Evolutionary conservation across 1,140 invertebrate genomes (phyloP).

Genomic region (Lucilia sericata): DNA sequence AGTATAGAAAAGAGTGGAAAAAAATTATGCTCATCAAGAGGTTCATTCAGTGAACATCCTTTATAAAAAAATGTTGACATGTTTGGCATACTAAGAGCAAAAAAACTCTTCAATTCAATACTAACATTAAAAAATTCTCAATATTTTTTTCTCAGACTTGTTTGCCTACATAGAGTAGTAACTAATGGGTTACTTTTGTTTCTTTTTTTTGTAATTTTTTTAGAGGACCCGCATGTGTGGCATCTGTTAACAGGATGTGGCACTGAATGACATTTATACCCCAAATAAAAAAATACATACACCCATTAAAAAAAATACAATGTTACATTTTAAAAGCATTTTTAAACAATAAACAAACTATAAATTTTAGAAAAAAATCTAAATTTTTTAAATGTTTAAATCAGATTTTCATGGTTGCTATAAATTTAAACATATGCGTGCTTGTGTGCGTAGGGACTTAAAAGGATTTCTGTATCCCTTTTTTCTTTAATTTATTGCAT

Average conservation of each 20-base stretch:
- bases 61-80: neutral
- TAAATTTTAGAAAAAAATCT: neutral
- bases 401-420: neutral
- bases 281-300: neutral
- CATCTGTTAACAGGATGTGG: slow-evolving; percentile 22
- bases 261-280: neutral
- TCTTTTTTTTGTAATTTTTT: neutral
- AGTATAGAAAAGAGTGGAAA: neutral
- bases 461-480: neutral
- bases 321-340: slow-evolving; percentile 6
- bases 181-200: neutral
- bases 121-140: too few relatives aligned
- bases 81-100: neutral
- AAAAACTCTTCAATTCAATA: neutral
- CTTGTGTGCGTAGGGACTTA: neutral
- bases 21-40: neutral
- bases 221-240: slow-evolving; percentile 19
- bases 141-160: neutral
- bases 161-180: neutral
- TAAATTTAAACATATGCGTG: neutral
- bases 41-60: neutral
- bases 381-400: neutral
- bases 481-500: neutral
- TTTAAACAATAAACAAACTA: neutral
- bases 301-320: neutral